Evolutionary conservation across 53 echinoderm and acorn worm genomes (phyloP), one percentile per base, ranked within the genome.

Genomic region (Pentamera pediparva): DNA sequence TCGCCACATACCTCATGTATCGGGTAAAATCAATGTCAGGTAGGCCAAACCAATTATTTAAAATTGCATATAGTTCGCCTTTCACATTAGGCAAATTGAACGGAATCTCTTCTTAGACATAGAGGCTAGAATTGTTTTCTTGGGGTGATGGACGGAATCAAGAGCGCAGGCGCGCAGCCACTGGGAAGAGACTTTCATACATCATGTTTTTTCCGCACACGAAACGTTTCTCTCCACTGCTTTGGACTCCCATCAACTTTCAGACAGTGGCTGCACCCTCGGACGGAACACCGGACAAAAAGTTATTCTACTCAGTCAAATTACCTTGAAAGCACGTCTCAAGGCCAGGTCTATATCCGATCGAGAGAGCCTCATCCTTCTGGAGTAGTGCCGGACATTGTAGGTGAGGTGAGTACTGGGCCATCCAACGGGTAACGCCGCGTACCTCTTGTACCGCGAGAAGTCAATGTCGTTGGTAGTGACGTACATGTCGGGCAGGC

Each of bases 391-490:
- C 4, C 4, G 26, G 13, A 69, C 30, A 28, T 47, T 18, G 32
- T 69, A 69, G 12, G 69, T 69, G 31, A 69, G 19, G 31, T 69
- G 69, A 7, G 43, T 69, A 13, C 49, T 28, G 18, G 24, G 27
- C 69, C 69, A 69, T 27, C 69, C 69, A 45, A 27, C 24, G 27
- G 12, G 30, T n/a, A n/a, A n/a, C 4, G 69, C 69, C 43, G 29
- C 13, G 26, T 21, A 69, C 49, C 69, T 69, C 32, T 32, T 69
- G 45, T 69, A 48, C 15, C 69, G 28, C 21, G 45, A 47, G 13
- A 48, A 48, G 26, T 69, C 49, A 19, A 69, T 69, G 49, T 69
- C 49, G 15, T 69, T 69, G 43, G 69, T 69, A 0, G 69, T 69
- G 18, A 70, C 24, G 52, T 32, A 70, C 4, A 70, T 18, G 35